Evolutionary conservation across 2,113 vertebrate species (phyloP), one percentile per base, ranked within the genome.

Genomic region (Hipposideros armiger): DNA sequence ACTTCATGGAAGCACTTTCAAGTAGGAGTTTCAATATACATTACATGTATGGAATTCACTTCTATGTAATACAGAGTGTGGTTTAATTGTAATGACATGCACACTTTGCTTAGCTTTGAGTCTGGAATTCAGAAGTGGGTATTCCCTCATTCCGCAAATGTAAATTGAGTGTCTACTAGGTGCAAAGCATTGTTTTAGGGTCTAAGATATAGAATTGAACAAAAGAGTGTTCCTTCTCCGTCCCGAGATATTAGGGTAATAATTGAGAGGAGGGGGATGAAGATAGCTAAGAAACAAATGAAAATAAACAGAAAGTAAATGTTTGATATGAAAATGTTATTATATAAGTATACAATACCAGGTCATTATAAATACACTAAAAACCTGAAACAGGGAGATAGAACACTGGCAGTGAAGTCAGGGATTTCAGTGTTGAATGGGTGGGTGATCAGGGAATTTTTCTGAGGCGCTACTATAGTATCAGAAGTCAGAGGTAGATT

Each of bases 111-210:
- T 69, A 45, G 11, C 15, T 73, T 73, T 52, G 26, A 73, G 11
- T 67, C 74, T 91, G 56, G 74, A 91, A 66, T 84, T 10, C 91
- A 85, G 15, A 50, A 42, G 13, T 90, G 32, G n/a, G 32, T 82
- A 54, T 60, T 83, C 20, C 15, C 66, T 78, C 40, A 30, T 11
- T 93, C 19, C 69, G 4, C 47, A 89, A 22, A 7, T 91, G 36
- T 47, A 66, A 36, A 62, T 62, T 1, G 5, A 72, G 26, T 67
- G 13, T 40, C 56, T 72, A 11, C 14, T 56, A 32, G 54, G 5
- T 69, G 22, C 4, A 62, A 84, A 20, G 1, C 50, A 40, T 86
- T 72, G 4, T 47, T 70, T 62, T 70, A 14, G 28, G 19, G 4
- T 70, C 32, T 50, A 30, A 77, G 52, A 40, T 17, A 66, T 0